Evolutionary conservation across 2,888 invertebrate species (phyloP).

Genomic region (Dryomyza anilis): DNA sequence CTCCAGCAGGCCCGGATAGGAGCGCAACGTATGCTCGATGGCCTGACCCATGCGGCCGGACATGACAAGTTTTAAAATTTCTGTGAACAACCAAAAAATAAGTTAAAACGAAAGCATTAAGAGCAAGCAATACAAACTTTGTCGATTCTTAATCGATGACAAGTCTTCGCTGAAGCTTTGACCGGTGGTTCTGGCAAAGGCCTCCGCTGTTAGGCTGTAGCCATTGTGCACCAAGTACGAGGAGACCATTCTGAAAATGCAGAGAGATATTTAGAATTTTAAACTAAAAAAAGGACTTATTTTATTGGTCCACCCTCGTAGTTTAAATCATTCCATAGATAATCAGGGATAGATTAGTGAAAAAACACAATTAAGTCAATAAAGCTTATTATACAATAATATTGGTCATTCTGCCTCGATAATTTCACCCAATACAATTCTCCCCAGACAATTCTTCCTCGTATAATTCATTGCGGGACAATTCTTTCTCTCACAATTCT

Average conservation of each 20-base stretch:
- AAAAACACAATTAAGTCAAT: no score
- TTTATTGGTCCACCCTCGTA: no score
- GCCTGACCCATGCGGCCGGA: constrained; percentile 95
- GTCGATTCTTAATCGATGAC: constrained; percentile 92
- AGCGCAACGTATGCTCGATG: constrained; percentile 83
- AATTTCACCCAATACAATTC: no score
- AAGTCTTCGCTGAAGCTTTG: constrained; percentile 92
- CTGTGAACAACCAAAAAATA: constrained; percentile 63
- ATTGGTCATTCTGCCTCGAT: no score
- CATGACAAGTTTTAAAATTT: constrained; percentile 90
- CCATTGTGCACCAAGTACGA: constrained; percentile 98
- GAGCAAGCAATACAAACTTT: constrained; percentile 68
- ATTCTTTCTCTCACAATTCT: no score
- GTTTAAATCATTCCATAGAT: no score
- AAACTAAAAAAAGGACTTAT: no score
- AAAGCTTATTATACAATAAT: no score
- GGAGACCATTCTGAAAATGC: constrained; percentile 91
- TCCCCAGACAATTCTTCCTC: no score
- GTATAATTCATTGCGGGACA: no score
- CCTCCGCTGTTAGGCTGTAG: constrained; percentile 94
- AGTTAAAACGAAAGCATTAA: background rate
- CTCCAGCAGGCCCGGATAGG: constrained; percentile 94
- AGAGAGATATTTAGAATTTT: no score
- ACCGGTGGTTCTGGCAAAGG: constrained; percentile 88
- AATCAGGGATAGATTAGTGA: no score